phyloP scores from a whole-genome alignment of 2,888 invertebrate species.

The Mesorhabditis belari region DNA sequence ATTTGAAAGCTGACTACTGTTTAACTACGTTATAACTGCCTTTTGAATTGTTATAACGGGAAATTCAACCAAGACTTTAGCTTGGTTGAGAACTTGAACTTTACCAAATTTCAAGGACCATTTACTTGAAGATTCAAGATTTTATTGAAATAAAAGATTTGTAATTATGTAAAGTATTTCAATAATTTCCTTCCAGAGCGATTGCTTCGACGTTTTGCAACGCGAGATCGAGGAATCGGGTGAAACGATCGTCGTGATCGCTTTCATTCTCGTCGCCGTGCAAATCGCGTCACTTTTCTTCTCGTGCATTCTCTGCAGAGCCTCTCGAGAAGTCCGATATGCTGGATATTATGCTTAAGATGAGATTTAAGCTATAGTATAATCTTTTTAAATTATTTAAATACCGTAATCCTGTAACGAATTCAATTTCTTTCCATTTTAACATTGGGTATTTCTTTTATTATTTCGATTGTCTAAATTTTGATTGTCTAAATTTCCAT shows the following conservation, averaged over 20 bases:
- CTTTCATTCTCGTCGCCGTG: conserved; percentile 26
- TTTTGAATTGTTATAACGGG: too few relatives aligned
- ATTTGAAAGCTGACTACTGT: too few relatives aligned
- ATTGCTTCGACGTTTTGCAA: conserved; percentile 40
- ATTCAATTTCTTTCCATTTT: not conserved
- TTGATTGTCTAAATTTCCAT: too few relatives aligned
- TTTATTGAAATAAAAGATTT: too few relatives aligned
- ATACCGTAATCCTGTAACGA: not conserved
- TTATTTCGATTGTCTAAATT: too few relatives aligned
- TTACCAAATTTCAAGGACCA: too few relatives aligned
- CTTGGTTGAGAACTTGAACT: too few relatives aligned
- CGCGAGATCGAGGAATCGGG: conserved; percentile 32
- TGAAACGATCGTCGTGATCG: conserved; percentile 25
- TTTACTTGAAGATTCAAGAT: too few relatives aligned
- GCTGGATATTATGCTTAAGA: conserved; percentile 30
- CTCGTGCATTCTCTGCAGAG: conserved; percentile 44
- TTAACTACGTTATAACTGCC: too few relatives aligned
- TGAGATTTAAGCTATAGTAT: not conserved
- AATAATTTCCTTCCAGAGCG: conserved; percentile 24
- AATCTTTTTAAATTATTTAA: not conserved
- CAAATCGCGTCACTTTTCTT: conserved; percentile 43
- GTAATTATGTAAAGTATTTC: not conserved
- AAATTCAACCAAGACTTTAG: too few relatives aligned
- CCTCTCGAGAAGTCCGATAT: conserved; percentile 37
- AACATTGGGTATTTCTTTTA: too few relatives aligned